Conservation (phyloP, 2,797 vertebrate species). For the Capromys pilorides region DNA sequence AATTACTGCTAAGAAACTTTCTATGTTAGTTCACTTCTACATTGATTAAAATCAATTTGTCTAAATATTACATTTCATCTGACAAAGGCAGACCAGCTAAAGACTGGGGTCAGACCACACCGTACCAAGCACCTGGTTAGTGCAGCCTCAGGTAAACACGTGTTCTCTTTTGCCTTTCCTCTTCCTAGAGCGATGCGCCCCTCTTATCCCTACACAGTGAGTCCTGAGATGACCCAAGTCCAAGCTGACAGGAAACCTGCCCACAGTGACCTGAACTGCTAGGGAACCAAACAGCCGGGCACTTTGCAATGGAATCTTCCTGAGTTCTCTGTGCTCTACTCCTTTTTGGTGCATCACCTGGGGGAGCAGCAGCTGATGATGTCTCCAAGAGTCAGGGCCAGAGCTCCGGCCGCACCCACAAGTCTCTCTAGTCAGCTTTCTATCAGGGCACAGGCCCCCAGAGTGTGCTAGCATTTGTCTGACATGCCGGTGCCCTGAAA, state of each 20-base stretch:
- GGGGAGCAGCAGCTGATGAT: accelerated
- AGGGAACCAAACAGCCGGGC: neutral
- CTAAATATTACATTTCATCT: slow-evolving; percentile 62
- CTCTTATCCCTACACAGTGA: neutral
- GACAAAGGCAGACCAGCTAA: neutral
- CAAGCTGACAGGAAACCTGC: neutral
- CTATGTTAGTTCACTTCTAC: slow-evolving; percentile 60
- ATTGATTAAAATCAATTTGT: slow-evolving; percentile 68
- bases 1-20: slow-evolving; percentile 67
- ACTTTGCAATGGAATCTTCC: neutral
- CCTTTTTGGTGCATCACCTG: neutral
- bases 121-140: neutral
- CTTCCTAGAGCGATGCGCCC: neutral
- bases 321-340: neutral
- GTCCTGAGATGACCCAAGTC: neutral
- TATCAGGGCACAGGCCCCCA: neutral
- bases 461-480: neutral
- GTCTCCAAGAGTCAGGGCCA: neutral
- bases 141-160: neutral
- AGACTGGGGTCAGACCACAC: neutral
- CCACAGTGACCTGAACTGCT: neutral
- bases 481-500: neutral
- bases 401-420: neutral
- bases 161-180: neutral
- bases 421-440: neutral